phyloP scores from a whole-genome alignment of 2,113 vertebrate genomes.

The Pangasianodon gigas region DNA sequence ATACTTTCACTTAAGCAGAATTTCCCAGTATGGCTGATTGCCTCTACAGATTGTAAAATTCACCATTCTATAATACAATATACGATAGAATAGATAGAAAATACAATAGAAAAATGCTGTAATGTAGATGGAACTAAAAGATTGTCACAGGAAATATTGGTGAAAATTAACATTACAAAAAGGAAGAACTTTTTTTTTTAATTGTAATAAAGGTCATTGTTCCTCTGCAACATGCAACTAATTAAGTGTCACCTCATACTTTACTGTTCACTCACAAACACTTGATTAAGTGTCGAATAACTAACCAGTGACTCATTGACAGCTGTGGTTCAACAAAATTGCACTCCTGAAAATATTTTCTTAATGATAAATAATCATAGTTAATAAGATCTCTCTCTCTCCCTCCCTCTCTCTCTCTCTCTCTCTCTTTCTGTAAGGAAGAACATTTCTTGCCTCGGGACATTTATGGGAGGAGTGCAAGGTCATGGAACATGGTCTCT shows the following conservation, averaged over 20 bases:
- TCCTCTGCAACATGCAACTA: background rate
- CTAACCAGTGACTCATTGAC: background rate
- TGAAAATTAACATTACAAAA: background rate
- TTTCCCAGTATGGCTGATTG: background rate
- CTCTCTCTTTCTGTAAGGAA: constrained; percentile 1
- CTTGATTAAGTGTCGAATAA: background rate
- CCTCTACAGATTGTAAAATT: background rate
- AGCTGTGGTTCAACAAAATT: background rate
- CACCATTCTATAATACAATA: background rate
- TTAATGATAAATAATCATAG: constrained; percentile 18
- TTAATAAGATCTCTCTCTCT: background rate
- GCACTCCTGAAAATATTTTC: constrained; percentile 8
- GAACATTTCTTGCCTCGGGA: constrained; percentile 41
- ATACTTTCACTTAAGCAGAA: background rate
- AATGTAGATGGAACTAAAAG: background rate
- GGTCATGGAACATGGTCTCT: background rate
- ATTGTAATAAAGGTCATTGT: background rate
- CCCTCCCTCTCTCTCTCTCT: background rate
- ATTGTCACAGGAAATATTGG: background rate
- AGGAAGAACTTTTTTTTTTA: background rate
- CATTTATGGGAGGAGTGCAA: constrained; percentile 9
- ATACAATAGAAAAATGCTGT: background rate
- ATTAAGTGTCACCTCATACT: background rate
- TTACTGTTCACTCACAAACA: background rate
- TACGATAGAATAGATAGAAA: no score